phyloP scores from a whole-genome alignment of 37 sponge, comb jelly and placozoan genomes.

The Mnemiopsis leidyi region DNA sequence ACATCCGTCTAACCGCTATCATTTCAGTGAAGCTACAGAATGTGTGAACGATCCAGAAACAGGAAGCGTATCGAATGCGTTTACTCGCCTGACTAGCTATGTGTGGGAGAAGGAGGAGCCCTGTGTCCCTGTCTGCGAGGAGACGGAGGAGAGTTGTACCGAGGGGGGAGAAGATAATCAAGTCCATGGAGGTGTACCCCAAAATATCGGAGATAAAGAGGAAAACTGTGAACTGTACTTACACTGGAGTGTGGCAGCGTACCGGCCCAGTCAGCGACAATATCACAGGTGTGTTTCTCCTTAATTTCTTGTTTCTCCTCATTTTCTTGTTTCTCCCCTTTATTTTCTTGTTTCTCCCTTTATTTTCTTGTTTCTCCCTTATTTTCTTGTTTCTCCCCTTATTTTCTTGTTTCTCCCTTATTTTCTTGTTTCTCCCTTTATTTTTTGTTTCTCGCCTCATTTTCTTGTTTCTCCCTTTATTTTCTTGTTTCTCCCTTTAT shows the following conservation, averaged over 20 bases:
- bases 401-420: no score
- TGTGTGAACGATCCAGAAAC: conserved; percentile 46
- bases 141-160: neutral
- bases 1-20: no score
- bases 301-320: neutral
- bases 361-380: no score
- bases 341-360: no score
- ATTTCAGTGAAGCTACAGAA: no score
- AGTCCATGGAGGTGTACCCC: conserved; percentile 34
- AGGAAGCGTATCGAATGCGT: conserved; percentile 12
- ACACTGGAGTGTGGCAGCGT: neutral
- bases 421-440: no score
- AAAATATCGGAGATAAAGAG: conserved; percentile 3
- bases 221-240: conserved; percentile 24
- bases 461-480: no score
- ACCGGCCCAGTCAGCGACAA: conserved; percentile 27
- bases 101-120: conserved; percentile 9
- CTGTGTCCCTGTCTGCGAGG: conserved; percentile 21
- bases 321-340: neutral
- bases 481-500: no score
- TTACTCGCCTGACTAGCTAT: neutral
- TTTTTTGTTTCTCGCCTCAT: no score
- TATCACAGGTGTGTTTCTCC: conserved; percentile 8
- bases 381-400: no score
- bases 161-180: neutral